These are phyloP conservation scores for Oconnorella tubifera DNA, from an alignment of 2,888 invertebrate genomes.

Conservation along the genomic window DNA sequence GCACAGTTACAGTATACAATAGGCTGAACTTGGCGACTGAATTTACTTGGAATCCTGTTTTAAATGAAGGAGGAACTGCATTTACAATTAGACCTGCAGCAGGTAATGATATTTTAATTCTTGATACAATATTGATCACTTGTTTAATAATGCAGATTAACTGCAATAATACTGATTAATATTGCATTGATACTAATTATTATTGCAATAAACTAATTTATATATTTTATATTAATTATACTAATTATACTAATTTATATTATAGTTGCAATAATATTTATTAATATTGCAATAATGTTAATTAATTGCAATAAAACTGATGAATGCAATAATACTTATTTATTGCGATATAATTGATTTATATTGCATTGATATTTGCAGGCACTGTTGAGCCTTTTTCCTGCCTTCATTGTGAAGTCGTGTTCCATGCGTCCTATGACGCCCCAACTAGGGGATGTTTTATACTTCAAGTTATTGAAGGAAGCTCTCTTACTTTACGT, in stretches of 20 bases:
- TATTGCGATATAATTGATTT: too few species aligned
- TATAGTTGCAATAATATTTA: neutral
- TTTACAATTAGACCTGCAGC: constrained; percentile 56
- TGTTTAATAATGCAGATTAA: too few species aligned
- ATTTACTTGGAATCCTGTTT: constrained; percentile 55
- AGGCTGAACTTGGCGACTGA: constrained; percentile 53
- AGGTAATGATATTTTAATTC: constrained; percentile 37
- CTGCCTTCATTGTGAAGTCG: constrained; percentile 56
- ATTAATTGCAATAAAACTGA: too few species aligned
- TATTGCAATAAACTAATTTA: too few species aligned
- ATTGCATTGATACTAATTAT: too few species aligned
- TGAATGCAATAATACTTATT: too few species aligned
- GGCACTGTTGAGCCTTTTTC: constrained; percentile 51
- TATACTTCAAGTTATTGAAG: constrained; percentile 49
- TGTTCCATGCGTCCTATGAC: constrained; percentile 55
- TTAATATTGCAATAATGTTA: too few species aligned
- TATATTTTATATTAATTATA: too few species aligned
- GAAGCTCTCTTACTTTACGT: constrained; percentile 43
- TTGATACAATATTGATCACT: neutral
- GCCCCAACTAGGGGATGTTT: constrained; percentile 54
- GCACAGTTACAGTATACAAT: constrained; percentile 52
- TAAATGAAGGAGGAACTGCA: constrained; percentile 49
- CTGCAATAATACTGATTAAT: too few species aligned
- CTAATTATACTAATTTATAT: too few species aligned
- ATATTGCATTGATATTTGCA: too few species aligned